Evolutionary conservation across 2,888 invertebrate species (phyloP).

Genomic region (Sipha maydis): DNA sequence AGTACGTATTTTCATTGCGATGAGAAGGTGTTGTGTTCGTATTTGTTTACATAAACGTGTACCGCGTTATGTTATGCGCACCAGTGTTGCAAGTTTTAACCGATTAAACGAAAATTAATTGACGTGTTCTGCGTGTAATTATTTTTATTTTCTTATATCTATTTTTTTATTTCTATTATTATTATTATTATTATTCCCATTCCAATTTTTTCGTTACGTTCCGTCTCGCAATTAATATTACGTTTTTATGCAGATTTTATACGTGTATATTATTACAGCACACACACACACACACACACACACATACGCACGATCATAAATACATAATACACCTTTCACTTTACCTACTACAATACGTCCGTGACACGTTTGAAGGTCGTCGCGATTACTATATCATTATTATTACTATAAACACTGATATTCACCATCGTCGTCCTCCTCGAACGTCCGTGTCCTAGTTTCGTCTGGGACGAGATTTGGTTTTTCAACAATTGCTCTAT

Average conservation of each 20-base stretch:
- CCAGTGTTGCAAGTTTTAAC: conserved; percentile 19
- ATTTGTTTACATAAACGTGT: no score
- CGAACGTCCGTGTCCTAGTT: conserved; percentile 46
- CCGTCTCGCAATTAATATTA: background rate
- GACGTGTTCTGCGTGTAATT: conserved; percentile 6
- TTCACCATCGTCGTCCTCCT: conserved; percentile 33
- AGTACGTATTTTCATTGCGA: no score
- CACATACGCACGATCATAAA: background rate
- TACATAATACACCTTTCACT: conserved; percentile 36
- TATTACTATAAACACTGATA: background rate
- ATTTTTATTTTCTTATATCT: background rate
- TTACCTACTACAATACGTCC: conserved; percentile 9
- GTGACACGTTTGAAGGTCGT: conserved; percentile 33
- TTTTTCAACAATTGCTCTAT: conserved; percentile 7
- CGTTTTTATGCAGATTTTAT: background rate
- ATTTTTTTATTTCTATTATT: no score
- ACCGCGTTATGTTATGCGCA: background rate
- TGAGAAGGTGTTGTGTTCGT: no score
- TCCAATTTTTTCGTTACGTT: background rate
- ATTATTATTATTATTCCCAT: background rate
- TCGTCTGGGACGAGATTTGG: conserved; percentile 33
- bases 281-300: background rate
- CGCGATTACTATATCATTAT: background rate
- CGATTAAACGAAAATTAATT: conserved; percentile 35
- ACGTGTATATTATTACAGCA: background rate